Base-by-base conservation (phyloP, 2,888 invertebrate species). In the Machimus atricapillus region DNA sequence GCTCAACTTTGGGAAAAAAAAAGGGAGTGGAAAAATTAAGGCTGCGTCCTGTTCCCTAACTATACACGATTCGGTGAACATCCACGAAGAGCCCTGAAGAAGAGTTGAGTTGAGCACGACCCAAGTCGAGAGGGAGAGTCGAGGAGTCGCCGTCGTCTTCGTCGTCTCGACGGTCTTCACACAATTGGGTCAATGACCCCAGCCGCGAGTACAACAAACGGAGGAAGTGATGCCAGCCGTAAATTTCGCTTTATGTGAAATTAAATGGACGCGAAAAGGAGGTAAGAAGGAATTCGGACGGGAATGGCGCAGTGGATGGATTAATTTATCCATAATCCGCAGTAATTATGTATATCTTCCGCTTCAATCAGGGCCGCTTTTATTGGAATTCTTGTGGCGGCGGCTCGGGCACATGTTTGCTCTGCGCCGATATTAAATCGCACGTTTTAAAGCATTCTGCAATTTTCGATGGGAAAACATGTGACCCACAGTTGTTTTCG, bases 141-240 rank as follows among this genome's bases (percentile, higher is more conserved):
- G 66, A 66, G 27, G 66, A 66, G 27, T 66, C 66, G 66, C 23
- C 66, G 66, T 27, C 66, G 66, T 66, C 66, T 9, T 66, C 66
- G 23, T 66, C 66, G 66, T 66, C 66, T 66, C 66, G 66, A 66
- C 27, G 66, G 27, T 66, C 66, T 66, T 66, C 66, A 66, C 66
- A 66, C 66, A 23, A 66, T 27, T 66, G 66, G 66, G 66, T 27
- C 66, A 66, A 66, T 66, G 66, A 66, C 23, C 66, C 66, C 27
- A n/a, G 19, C 14, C 23, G 27, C 12, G 66, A 66, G 66, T 27
- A 66, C 66, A 66, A 66, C 23, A 66, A 81, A 81, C 34, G 56
- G 8, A 78, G 31, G 31, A 81, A 52, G 81, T 81, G 81, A 46
- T 81, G 81, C 81, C 81, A 81, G 56, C 56, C 16, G 81, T 81